phyloP scores from a whole-genome alignment of 2,888 invertebrate genomes.

The Phasia obesa region DNA sequence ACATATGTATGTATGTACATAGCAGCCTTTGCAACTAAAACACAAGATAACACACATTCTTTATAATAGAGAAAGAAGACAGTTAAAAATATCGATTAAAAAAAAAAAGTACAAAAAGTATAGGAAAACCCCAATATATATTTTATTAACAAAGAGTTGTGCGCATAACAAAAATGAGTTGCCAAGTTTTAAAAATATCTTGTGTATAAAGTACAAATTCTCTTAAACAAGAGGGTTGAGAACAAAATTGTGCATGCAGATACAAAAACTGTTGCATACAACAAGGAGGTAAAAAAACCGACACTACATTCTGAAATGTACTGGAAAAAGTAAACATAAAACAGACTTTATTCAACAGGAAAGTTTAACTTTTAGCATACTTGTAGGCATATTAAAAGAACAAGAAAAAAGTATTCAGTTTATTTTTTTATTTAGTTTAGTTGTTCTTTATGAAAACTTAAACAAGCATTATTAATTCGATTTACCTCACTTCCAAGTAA shows the following conservation, averaged over 20 bases:
- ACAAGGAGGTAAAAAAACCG: slow-evolving; percentile 9
- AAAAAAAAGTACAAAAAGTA: slow-evolving; percentile 1
- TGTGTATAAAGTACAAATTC: neutral
- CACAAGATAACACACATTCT: too few relatives aligned
- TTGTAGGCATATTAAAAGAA: slow-evolving; percentile 37
- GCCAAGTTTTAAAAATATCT: slow-evolving; percentile 16
- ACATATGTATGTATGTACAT: too few relatives aligned
- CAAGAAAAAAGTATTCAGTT: neutral
- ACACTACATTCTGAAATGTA: slow-evolving; percentile 13
- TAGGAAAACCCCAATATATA: slow-evolving; percentile 15
- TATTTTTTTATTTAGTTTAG: neutral
- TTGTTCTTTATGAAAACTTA: slow-evolving; percentile 31
- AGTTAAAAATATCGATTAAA: slow-evolving; percentile 39
- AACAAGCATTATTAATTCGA: slow-evolving; percentile 53
- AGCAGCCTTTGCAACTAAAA: too few relatives aligned
- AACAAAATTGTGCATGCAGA: neutral
- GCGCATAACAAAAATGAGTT: slow-evolving; percentile 50
- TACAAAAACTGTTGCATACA: slow-evolving; percentile 61
- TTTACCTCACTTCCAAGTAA: slow-evolving; percentile 42
- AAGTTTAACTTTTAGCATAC: slow-evolving; percentile 37
- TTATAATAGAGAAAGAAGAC: too few relatives aligned
- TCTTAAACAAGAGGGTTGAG: slow-evolving; percentile 11
- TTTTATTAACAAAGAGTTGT: neutral
- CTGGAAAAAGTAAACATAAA: slow-evolving; percentile 8
- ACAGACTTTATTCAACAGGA: slow-evolving; percentile 14